Conservation (phyloP, 2,888 invertebrate genomes). For the Nephrocerus scutellatus region DNA sequence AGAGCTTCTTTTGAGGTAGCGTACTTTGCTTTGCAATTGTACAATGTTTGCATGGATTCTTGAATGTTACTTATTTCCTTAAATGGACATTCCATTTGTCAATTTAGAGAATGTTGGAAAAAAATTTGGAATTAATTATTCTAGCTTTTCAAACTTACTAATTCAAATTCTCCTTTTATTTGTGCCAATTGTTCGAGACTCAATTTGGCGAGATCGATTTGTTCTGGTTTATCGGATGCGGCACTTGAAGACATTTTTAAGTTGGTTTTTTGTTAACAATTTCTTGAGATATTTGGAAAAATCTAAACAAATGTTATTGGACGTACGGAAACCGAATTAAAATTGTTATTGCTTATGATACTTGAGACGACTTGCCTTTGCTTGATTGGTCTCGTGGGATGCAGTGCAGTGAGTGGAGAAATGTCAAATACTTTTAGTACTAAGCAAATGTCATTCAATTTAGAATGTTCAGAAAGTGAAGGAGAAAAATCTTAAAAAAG, state of each 20-base stretch:
- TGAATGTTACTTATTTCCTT: constrained; percentile 82
- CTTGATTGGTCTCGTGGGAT: no score
- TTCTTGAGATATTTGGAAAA: constrained; percentile 20
- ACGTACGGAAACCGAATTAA: constrained; percentile 7
- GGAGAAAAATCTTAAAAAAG: no score
- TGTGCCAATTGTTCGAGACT: constrained; percentile 74
- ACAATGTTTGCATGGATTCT: constrained; percentile 81
- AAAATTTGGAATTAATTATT: no score
- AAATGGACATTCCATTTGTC: constrained; percentile 28
- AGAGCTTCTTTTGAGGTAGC: constrained; percentile 79
- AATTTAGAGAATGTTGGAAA: no score
- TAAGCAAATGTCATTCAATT: no score
- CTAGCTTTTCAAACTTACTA: constrained; percentile 52
- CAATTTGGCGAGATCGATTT: constrained; percentile 74
- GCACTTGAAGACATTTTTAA: constrained; percentile 27
- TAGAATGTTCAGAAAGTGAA: no score
- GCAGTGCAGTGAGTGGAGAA: no score
- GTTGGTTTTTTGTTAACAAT: constrained; percentile 13
- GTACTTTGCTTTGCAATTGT: constrained; percentile 85
- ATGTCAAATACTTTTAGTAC: no score
- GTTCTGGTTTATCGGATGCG: constrained; percentile 57
- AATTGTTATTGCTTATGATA: no score
- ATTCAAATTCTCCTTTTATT: constrained; percentile 80
- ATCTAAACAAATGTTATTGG: constrained; percentile 24
- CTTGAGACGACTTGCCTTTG: no score